These are phyloP conservation scores for Diaperis boleti DNA, from an alignment of 2,888 invertebrate genomes.

Conservation along the genomic window DNA sequence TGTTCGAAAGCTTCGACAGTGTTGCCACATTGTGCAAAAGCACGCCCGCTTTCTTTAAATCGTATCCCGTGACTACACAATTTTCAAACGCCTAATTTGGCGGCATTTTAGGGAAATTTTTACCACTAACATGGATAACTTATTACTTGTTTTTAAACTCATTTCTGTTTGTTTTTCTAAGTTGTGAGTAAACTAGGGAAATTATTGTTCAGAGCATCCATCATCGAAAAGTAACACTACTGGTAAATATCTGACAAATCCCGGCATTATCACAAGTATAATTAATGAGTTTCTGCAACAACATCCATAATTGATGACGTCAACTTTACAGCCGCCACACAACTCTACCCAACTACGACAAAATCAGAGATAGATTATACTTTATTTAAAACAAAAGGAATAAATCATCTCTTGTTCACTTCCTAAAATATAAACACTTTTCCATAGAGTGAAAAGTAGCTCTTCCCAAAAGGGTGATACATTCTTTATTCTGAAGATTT, in stretches of 20 bases:
- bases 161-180: too few species aligned
- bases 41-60: too few species aligned
- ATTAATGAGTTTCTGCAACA: conserved; percentile 7
- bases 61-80: too few species aligned
- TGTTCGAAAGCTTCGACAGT: too few species aligned
- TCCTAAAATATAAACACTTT: conserved; percentile 56
- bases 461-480: conserved; percentile 54
- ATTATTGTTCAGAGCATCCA: not conserved
- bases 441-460: conserved; percentile 52
- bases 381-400: conserved; percentile 35
- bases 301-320: conserved; percentile 18
- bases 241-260: conserved; percentile 3
- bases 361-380: conserved; percentile 31
- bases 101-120: too few species aligned
- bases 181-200: too few species aligned
- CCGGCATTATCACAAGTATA: conserved; percentile 8
- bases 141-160: too few species aligned
- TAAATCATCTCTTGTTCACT: conserved; percentile 54
- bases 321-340: not conserved
- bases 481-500: conserved; percentile 58
- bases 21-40: too few species aligned
- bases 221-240: conserved; percentile 1
- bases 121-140: too few species aligned
- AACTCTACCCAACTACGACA: conserved; percentile 7
- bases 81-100: too few species aligned